A percentile compares a stretch with the other conserved stretches of the same genome.
Evolutionary conservation across 2,888 invertebrate species (phyloP).

Genomic region (Crematogaster levior): DNA sequence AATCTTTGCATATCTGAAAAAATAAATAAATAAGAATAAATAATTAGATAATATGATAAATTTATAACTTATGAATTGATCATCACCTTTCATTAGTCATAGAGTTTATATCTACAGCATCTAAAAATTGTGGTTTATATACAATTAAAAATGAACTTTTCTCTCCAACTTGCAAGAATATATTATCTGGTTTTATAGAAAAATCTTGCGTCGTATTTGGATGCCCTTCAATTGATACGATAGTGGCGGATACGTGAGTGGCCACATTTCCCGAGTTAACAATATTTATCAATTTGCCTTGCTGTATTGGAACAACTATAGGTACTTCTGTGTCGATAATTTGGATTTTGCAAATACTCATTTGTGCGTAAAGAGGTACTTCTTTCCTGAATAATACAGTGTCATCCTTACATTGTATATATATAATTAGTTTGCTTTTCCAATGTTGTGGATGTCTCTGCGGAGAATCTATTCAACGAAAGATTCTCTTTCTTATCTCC

Average conservation of each 20-base stretch:
- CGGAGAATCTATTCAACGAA: slow-evolving; percentile 50
- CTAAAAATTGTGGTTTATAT: slow-evolving; percentile 72
- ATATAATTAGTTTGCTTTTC: slow-evolving; percentile 68
- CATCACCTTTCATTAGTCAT: slow-evolving; percentile 17
- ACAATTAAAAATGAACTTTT: slow-evolving; percentile 73
- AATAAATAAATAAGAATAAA: slow-evolving; percentile 1
- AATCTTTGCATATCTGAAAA: slow-evolving; percentile 71
- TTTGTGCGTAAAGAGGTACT: slow-evolving; percentile 73
- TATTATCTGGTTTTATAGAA: slow-evolving; percentile 73
- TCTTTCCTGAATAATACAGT: slow-evolving; percentile 74
- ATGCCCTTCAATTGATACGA: slow-evolving; percentile 69
- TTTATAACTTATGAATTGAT: not conserved
- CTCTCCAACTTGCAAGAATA: slow-evolving; percentile 73
- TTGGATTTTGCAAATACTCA: slow-evolving; percentile 76
- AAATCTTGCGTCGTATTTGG: slow-evolving; percentile 67
- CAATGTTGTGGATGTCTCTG: slow-evolving; percentile 51
- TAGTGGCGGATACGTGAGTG: slow-evolving; percentile 64
- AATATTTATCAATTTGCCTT: slow-evolving; percentile 75
- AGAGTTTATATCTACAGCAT: slow-evolving; percentile 44
- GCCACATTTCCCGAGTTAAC: slow-evolving; percentile 76
- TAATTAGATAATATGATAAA: slow-evolving; percentile 16
- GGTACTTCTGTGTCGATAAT: slow-evolving; percentile 76
- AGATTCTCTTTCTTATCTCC: not conserved
- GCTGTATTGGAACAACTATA: slow-evolving; percentile 71
- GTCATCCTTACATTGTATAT: slow-evolving; percentile 66